These are phyloP conservation scores for Tricholaema leucomelas DNA, from an alignment of 2,113 vertebrate species.

Conservation along the genomic window DNA sequence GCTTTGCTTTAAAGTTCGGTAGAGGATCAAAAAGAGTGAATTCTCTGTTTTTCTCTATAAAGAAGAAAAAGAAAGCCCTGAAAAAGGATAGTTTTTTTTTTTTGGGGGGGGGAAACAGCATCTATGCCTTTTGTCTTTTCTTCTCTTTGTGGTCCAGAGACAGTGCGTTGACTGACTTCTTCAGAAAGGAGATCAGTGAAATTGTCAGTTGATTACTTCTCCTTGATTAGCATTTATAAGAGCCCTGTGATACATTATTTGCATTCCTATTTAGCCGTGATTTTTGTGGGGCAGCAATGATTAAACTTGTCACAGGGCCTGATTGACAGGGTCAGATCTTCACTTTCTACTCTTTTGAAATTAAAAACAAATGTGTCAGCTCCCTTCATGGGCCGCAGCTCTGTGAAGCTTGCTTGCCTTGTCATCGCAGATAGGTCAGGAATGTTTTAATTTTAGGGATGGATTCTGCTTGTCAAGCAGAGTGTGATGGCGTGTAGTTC, in stretches of 20 bases:
- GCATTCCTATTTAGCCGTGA: slow-evolving; percentile 99
- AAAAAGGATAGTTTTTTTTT: slow-evolving; percentile 72
- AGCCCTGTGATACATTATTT: slow-evolving; percentile 97
- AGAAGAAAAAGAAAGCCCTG: slow-evolving; percentile 76
- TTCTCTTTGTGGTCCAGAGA: slow-evolving; percentile 81
- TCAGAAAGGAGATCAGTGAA: slow-evolving; percentile 89
- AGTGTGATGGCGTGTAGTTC: slow-evolving; percentile 90
- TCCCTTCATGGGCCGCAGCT: slow-evolving; percentile 85
- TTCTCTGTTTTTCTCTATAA: slow-evolving; percentile 68
- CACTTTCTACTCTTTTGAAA: slow-evolving; percentile 94
- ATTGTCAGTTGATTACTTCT: slow-evolving; percentile 98
- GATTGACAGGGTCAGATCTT: slow-evolving; percentile 99
- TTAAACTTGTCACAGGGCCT: slow-evolving; percentile 98
- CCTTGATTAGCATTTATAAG: slow-evolving; percentile 99
- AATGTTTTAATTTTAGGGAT: slow-evolving; percentile 99
- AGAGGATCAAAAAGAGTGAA: slow-evolving; percentile 78
- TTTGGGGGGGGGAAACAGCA: slow-evolving; percentile 48
- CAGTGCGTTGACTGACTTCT: slow-evolving; percentile 89
- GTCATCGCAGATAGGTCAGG: slow-evolving; percentile 91
- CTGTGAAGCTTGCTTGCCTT: slow-evolving; percentile 86
- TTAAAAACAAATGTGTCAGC: slow-evolving; percentile 93
- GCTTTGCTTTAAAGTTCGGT: slow-evolving; percentile 79
- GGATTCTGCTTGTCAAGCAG: slow-evolving; percentile 94
- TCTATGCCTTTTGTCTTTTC: slow-evolving; percentile 77
- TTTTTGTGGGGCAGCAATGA: slow-evolving; percentile 97